Base-by-base conservation (phyloP, 2,113 vertebrate species). In the Sinocyclocheilus maitianheensis region DNA sequence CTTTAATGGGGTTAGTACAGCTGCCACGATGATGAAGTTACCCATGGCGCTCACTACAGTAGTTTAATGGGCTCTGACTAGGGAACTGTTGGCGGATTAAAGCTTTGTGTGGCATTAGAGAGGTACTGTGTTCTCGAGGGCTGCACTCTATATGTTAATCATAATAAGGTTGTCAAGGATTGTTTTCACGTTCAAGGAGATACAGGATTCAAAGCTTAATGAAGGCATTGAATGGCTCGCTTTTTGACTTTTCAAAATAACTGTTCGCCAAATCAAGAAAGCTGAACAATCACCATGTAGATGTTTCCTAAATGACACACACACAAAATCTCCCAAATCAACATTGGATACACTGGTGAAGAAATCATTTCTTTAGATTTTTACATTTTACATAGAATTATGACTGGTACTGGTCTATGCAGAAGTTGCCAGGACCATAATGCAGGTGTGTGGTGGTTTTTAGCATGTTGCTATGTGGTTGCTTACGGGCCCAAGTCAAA, bases 1-100 rank as follows among this genome's bases (percentile, higher is more conserved):
- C 84, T 89, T 87, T 88, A 90, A 90, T 90, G 87, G 86, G 86
- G 79, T 87, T 89, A 90, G 88, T 89, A 90, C 69, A 90, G 83
- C 84, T 91, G 86, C 87, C 87, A 80, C 74, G 71, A 89, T 84
- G 74, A 86, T 51, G 72, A 58, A 83, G 84, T 74, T 85, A 87
- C 85, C 75, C 88, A 74, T 51, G 86, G 84, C 83, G 74, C 88
- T 77, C 62, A 77, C 79, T 86, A 79, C 86, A 85, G 84, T 77
- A 53, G 83, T 81, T 85, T 80, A 78, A 86, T 85, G 72, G 37
- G 87, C 83, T 84, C 75, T 69, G 74, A 81, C 16, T 84, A 85
- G 83, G 86, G 87, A 80, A 78, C 67, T 85, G 86, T 48, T 82
- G 48, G 80, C 60, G 80, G 84, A 86, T 81, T 87, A 87, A 81